Conservation (phyloP, 2,113 vertebrate genomes). For the Coregonus clupeaformis region DNA sequence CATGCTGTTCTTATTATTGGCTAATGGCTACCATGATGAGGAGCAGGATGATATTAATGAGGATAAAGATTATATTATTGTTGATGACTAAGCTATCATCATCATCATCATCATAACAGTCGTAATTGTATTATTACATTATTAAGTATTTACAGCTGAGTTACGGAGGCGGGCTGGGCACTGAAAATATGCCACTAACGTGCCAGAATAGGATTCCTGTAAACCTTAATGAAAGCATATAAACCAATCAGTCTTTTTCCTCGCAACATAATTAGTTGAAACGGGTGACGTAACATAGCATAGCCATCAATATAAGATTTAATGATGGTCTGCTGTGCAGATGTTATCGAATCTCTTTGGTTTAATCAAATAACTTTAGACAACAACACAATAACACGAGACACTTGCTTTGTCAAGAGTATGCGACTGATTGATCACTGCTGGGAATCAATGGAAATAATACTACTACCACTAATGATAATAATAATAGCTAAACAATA, state of each 20-base stretch:
- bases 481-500: not conserved
- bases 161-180: not conserved
- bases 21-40: not conserved
- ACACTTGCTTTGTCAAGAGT: not conserved
- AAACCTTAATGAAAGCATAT: conserved; percentile 24
- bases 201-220: conserved; percentile 11
- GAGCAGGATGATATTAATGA: not conserved
- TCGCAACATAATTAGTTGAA: conserved; percentile 22
- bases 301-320: conserved; percentile 21
- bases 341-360: conserved; percentile 34
- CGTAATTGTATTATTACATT: not conserved
- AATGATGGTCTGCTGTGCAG: conserved; percentile 42
- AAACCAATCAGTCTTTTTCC: not conserved
- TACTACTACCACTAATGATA: not conserved
- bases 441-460: not conserved
- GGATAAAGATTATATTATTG: not conserved
- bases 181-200: not conserved
- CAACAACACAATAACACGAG: not conserved
- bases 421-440: not conserved
- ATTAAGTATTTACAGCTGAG: not conserved
- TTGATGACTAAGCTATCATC: not conserved
- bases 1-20: not conserved
- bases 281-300: conserved; percentile 23
- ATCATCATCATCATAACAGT: not conserved
- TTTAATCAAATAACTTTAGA: conserved; percentile 14